Conservation (phyloP, 2,113 vertebrate species). For the Pomatorhinus ruficollis region DNA sequence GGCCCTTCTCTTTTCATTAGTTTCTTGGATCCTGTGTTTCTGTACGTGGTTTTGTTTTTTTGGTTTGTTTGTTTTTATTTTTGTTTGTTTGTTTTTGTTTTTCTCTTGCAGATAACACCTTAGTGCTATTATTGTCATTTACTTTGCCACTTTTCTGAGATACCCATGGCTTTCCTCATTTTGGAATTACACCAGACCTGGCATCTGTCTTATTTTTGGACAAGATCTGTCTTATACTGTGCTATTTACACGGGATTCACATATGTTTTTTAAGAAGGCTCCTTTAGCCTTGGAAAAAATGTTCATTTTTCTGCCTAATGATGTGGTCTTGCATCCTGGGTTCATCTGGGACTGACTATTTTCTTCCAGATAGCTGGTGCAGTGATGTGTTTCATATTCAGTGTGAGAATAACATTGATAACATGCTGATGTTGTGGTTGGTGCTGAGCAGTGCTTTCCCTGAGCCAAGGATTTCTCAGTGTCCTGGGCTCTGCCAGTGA, state of each 20-base stretch:
- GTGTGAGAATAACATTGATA: neutral
- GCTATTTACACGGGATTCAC: neutral
- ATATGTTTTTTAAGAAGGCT: slow-evolving; percentile 4
- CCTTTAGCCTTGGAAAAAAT: slow-evolving; percentile 3
- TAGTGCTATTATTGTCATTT: neutral
- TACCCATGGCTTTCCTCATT: slow-evolving; percentile 5
- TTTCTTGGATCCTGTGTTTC: neutral
- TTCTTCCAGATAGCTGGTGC: neutral
- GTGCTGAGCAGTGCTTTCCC: neutral
- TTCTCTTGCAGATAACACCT: neutral
- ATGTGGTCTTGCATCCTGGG: neutral
- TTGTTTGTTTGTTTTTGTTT: neutral
- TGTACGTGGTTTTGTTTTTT: neutral
- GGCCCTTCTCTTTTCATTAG: neutral
- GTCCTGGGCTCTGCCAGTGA: neutral
- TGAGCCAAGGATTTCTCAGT: neutral
- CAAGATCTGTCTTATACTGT: slow-evolving; percentile 19
- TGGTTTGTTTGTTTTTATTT: neutral
- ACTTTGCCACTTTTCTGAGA: neutral
- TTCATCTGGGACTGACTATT: neutral
- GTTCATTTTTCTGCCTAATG: slow-evolving; percentile 9
- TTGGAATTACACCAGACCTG: neutral
- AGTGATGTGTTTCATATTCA: neutral
- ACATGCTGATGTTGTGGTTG: neutral
- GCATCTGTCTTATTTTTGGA: slow-evolving; percentile 51